Evolutionary conservation across 2,888 invertebrate species (phyloP).

Genomic region (Clostera curtula): DNA sequence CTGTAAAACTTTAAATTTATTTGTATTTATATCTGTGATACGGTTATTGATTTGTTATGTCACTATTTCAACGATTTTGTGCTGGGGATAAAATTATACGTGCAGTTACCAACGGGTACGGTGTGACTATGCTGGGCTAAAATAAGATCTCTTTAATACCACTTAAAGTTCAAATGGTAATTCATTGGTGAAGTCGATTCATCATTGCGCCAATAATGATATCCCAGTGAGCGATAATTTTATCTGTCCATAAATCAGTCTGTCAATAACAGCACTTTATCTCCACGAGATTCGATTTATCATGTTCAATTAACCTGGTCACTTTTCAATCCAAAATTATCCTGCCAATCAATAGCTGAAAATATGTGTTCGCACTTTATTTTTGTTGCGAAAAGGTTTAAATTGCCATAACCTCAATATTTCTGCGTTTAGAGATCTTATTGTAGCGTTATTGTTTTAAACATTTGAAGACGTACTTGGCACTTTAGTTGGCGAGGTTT

Average conservation of each 20-base stretch:
- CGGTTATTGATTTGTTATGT: no score
- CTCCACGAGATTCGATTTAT: no score
- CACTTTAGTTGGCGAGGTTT: constrained; percentile 75
- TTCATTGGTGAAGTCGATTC: no score
- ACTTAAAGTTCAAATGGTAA: constrained; percentile 1
- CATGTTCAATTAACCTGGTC: no score
- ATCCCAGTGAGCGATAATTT: constrained; percentile 3
- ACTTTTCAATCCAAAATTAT: neutral
- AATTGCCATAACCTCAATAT: neutral
- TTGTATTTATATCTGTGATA: no score
- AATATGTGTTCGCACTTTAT: neutral
- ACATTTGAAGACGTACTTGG: constrained; percentile 71
- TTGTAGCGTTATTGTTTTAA: constrained; percentile 41
- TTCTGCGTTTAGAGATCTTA: constrained; percentile 42
- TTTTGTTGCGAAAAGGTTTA: no score
- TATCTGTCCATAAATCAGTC: no score
- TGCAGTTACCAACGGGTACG: constrained; percentile 29
- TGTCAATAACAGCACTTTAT: no score
- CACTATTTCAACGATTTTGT: constrained; percentile 13
- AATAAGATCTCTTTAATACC: constrained; percentile 51
- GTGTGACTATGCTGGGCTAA: constrained; percentile 27
- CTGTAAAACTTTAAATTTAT: no score
- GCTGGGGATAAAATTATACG: constrained; percentile 21
- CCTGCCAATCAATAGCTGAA: neutral
- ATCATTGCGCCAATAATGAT: constrained; percentile 6